Conservation (phyloP, 2,888 invertebrate species). For the Cabera pusaria region DNA sequence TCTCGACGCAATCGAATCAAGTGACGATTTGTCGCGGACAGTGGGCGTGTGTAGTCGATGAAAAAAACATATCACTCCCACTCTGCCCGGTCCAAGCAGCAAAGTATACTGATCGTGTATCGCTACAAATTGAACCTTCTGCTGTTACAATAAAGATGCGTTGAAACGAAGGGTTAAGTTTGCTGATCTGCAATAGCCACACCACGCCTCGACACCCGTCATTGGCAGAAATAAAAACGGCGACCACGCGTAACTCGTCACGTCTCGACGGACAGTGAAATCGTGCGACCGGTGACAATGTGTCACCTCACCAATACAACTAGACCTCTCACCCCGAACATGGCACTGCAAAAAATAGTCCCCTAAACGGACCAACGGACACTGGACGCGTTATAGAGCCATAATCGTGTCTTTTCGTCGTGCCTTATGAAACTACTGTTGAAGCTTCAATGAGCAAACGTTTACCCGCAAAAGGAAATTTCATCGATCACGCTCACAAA, state of each 20-base stretch:
- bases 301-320: slow-evolving; percentile 51
- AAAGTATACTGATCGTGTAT: slow-evolving; percentile 41
- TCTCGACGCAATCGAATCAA: slow-evolving; percentile 56
- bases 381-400: slow-evolving; percentile 57
- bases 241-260: slow-evolving; percentile 82
- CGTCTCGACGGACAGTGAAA: slow-evolving; percentile 78
- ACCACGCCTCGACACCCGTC: slow-evolving; percentile 82
- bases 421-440: slow-evolving; percentile 80
- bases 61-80: slow-evolving; percentile 82
- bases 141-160: slow-evolving; percentile 47
- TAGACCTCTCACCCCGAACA: slow-evolving; percentile 24
- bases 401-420: slow-evolving; percentile 61
- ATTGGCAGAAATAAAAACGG: slow-evolving; percentile 84
- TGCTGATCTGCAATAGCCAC: slow-evolving; percentile 59
- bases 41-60: slow-evolving; percentile 74
- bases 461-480: slow-evolving; percentile 75
- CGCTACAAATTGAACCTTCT: slow-evolving; percentile 49
- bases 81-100: slow-evolving; percentile 59
- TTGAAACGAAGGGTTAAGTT: slow-evolving; percentile 39
- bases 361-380: slow-evolving; percentile 40
- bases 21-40: slow-evolving; percentile 59
- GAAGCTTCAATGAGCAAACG: slow-evolving; percentile 77
- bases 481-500: slow-evolving; percentile 79
- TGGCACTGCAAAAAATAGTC: slow-evolving; percentile 31
- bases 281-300: slow-evolving; percentile 80